phyloP scores from a whole-genome alignment of 2,113 vertebrate genomes.

The Neotragus pygmaeus region DNA sequence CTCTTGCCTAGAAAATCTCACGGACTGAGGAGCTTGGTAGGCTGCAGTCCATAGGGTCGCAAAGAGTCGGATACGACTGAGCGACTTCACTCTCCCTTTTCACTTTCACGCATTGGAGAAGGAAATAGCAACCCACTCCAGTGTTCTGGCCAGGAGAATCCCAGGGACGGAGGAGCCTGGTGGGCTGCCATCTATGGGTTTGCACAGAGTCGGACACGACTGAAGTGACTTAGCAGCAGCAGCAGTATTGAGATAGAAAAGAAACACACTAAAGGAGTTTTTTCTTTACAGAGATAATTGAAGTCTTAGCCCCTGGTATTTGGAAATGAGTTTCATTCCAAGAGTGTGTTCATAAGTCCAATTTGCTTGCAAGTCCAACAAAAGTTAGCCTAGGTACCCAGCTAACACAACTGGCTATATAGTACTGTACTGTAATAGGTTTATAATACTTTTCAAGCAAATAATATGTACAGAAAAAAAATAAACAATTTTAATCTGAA shows the following conservation, averaged over 20 bases:
- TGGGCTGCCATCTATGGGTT: no score
- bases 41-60: no score
- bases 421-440: not conserved
- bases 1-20: no score
- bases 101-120: no score
- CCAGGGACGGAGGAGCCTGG: no score
- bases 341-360: not conserved
- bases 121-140: no score
- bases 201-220: no score
- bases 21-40: no score
- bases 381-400: not conserved
- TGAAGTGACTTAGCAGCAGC: no score
- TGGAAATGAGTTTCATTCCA: not conserved
- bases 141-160: no score
- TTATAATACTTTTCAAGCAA: not conserved
- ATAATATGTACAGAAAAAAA: not conserved
- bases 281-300: not conserved
- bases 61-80: no score
- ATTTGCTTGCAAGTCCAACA: not conserved
- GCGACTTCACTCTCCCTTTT: no score
- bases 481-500: not conserved
- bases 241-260: not conserved
- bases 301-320: not conserved
- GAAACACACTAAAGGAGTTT: not conserved
- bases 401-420: not conserved